A percentile compares a stretch with the other conserved stretches of the same genome.
Evolutionary conservation across 2,113 vertebrate species (phyloP).

Genomic region (Tonatia bakeri): DNA sequence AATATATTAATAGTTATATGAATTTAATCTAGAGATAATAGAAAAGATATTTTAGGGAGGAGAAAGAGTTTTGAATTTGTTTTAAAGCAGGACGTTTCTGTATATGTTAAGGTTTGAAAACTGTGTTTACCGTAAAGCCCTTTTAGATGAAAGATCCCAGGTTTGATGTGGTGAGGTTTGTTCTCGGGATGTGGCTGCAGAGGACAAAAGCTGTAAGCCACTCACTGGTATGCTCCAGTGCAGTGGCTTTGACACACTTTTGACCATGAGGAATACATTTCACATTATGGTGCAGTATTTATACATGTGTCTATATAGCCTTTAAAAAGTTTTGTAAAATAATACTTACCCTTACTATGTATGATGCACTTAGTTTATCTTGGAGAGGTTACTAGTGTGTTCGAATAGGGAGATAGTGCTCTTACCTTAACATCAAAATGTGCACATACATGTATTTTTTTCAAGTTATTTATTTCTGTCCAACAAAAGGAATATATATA

Average conservation of each 20-base stretch:
- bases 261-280: neutral
- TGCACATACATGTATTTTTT: neutral
- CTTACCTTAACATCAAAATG: neutral
- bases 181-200: neutral
- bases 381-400: neutral
- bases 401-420: neutral
- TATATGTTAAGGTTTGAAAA: neutral
- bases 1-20: neutral
- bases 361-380: neutral
- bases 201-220: neutral
- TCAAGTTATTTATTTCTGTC: neutral
- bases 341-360: neutral
- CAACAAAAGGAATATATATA: neutral
- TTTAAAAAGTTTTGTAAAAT: neutral
- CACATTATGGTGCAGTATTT: neutral
- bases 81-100: constrained; percentile 46
- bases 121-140: neutral
- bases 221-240: neutral
- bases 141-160: neutral
- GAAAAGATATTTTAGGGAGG: neutral
- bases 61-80: constrained; percentile 15
- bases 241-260: neutral
- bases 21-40: neutral
- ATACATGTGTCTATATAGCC: neutral
- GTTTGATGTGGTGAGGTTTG: constrained; percentile 43